Conservation (phyloP, 2,113 vertebrate species). For the Thamnophis sirtalis region DNA sequence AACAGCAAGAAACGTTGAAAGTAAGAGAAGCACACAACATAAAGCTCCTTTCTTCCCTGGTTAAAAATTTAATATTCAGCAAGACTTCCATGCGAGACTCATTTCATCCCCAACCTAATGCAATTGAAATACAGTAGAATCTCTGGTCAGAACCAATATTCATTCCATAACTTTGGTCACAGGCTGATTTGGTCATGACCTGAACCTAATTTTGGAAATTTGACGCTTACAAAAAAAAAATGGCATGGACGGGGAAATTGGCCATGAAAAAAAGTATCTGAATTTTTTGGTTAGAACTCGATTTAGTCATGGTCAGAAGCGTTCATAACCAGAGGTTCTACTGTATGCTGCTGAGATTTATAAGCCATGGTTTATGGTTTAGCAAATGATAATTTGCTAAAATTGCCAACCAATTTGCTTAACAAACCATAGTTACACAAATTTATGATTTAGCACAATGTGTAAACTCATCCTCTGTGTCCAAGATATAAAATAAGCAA, state of each 20-base stretch:
- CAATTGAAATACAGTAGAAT: not conserved
- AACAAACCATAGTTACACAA: not conserved
- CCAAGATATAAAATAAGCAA: not conserved
- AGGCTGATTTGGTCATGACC: too few species aligned
- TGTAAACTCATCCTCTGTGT: not conserved
- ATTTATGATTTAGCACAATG: not conserved
- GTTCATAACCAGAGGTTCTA: too few species aligned
- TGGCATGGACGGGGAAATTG: too few species aligned
- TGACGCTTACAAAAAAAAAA: too few species aligned
- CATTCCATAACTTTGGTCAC: too few species aligned
- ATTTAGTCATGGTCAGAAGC: too few species aligned
- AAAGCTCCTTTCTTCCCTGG: not conserved
- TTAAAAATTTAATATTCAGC: not conserved
- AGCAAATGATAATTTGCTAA: not conserved
- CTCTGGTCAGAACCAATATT: too few species aligned
- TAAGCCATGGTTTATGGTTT: not conserved
- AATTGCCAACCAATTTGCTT: not conserved
- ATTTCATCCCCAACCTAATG: not conserved
- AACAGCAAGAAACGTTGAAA: not conserved
- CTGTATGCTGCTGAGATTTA: not conserved
- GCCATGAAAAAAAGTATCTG: too few species aligned
- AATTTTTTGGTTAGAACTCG: too few species aligned
- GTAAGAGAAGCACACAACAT: not conserved
- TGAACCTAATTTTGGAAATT: too few species aligned
- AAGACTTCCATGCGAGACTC: not conserved